Evolutionary conservation across 2,113 vertebrate species (phyloP), one percentile per base, ranked within the genome.

Genomic region (Chaetura pelagica): DNA sequence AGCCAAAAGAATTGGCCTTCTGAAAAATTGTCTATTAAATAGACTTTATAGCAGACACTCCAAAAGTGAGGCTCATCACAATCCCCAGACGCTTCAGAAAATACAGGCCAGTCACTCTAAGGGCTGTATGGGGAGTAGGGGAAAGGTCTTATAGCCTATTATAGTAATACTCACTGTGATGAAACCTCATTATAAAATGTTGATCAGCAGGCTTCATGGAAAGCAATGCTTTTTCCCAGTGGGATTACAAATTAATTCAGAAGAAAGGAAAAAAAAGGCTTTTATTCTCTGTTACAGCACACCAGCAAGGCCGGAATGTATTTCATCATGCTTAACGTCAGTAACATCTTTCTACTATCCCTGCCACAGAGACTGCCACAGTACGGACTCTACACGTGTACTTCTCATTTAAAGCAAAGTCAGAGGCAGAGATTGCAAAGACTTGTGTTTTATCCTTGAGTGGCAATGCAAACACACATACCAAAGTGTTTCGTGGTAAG

Each of bases 141-240:
- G 23, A 66, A 93, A 87, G 69, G 29, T 68, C 44, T 48, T 72
- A 52, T 1, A 72, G 20, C 8, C 44, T 68, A 19, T 68, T 89
- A 82, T 15, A 82, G 30, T 24, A 89, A 93, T 40, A 89, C 52
- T 84, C 38, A 48, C 57, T 89, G 81, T 72, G 74, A 82, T 34
- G 34, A 89, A 87, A 87, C 38, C n/a, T 93, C 68, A 91, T 93
- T 91, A 93, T 87, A 75, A 87, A 90, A 84, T 10, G 4, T 61
- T 55, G 52, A 42, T 96, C 59, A 89, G 61, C 49, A 63, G 61
- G 57, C 42, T 89, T 26, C 61, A 57, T 17, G 12, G 62, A 77
- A 85, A 87, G 34, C 17, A 66, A 52, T 71, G 32, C 20, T 63
- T 89, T 62, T 85, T 83, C 49, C 74, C 79, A 15, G n/a, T 42